A percentile compares a stretch with the other conserved stretches of the same genome.
Conservation (phyloP, 2,888 invertebrate species). For the Patella depressa region DNA sequence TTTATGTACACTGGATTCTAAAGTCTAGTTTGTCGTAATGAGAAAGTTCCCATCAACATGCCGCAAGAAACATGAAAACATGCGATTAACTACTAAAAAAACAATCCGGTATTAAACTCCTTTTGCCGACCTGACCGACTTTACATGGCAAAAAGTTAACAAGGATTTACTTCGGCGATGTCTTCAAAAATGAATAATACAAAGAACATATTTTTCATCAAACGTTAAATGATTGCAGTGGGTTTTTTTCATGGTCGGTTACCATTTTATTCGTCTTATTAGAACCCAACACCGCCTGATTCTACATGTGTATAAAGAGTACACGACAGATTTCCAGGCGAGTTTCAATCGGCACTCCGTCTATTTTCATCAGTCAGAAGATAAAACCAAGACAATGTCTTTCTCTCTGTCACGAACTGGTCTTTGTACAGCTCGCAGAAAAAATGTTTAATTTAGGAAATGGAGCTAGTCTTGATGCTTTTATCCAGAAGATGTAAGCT, state of each 20-base stretch:
- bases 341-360: neutral
- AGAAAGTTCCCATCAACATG: no score
- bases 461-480: neutral
- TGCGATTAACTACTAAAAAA: no score
- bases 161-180: no score
- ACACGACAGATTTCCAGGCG: neutral
- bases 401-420: constrained; percentile 6
- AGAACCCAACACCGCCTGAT: neutral
- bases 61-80: no score
- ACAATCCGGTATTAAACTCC: no score
- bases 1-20: no score
- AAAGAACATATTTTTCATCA: no score
- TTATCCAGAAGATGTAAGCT: neutral
- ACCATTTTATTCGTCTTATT: neutral
- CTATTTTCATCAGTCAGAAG: neutral
- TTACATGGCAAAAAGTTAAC: no score
- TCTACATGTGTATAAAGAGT: neutral
- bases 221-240: neutral
- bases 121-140: no score
- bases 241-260: neutral
- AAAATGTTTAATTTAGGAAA: constrained; percentile 11
- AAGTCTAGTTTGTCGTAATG: no score
- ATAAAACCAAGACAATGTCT: constrained; percentile 7
- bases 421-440: constrained; percentile 4
- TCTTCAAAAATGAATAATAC: no score